phyloP scores from a whole-genome alignment of 2,797 vertebrate genomes.

The Petrocephalus schoutedeni region DNA sequence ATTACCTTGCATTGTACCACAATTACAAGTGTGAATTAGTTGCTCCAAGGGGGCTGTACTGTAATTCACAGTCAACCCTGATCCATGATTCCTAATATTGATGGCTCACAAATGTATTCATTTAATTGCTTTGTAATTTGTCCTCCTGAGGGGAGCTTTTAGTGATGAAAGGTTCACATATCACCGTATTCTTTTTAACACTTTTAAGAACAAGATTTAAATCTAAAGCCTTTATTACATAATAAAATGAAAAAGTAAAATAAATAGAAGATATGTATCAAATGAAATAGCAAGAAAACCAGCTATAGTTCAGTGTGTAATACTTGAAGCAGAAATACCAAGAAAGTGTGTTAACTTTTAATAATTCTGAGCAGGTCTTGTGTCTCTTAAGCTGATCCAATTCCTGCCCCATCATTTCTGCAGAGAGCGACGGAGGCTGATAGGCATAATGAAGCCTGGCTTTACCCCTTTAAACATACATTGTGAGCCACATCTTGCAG shows the following conservation, averaged over 20 bases:
- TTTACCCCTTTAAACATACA: slow-evolving; percentile 43
- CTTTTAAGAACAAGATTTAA: not conserved
- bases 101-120: not conserved
- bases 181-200: not conserved
- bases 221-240: not conserved
- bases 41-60: not conserved
- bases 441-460: slow-evolving; percentile 39
- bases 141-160: not conserved
- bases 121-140: slow-evolving; percentile 17
- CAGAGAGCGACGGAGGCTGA: slow-evolving; percentile 37
- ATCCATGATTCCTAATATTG: not conserved
- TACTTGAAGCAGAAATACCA: not conserved
- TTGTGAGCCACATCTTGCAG: slow-evolving; percentile 31
- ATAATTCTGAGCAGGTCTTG: slow-evolving; percentile 38
- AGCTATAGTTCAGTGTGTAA: not conserved
- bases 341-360: slow-evolving; percentile 20
- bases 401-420: slow-evolving; percentile 43
- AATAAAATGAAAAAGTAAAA: not conserved
- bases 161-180: not conserved
- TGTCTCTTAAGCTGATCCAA: slow-evolving; percentile 36
- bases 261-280: not conserved
- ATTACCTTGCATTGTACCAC: not conserved
- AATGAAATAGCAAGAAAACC: not conserved
- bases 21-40: not conserved
- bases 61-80: not conserved